A percentile compares a stretch with the other conserved stretches of the same genome.
phyloP scores from a whole-genome alignment of 1,140 invertebrate genomes.

The Tetraneura akinire region DNA sequence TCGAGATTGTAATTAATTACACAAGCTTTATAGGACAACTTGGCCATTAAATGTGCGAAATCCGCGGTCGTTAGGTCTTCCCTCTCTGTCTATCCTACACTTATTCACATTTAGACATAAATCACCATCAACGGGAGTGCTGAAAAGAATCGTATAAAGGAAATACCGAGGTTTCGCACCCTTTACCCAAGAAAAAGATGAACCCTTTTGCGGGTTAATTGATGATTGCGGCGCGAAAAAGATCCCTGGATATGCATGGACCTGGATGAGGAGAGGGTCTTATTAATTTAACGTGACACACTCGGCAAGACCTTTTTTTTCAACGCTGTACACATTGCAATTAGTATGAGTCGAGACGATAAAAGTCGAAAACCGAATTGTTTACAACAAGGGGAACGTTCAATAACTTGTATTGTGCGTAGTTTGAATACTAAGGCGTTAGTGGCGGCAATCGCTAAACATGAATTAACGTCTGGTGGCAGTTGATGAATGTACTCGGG shows the following conservation, averaged over 20 bases:
- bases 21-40: slow-evolving; percentile 17
- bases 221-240: slow-evolving; percentile 26
- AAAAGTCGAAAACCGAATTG: slow-evolving; percentile 27
- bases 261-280: neutral
- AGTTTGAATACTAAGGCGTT: slow-evolving; percentile 32
- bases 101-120: slow-evolving; percentile 35
- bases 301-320: slow-evolving; percentile 26
- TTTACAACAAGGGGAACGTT: neutral
- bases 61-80: slow-evolving; percentile 40
- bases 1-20: slow-evolving; percentile 43
- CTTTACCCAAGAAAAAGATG: slow-evolving; percentile 46
- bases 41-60: slow-evolving; percentile 45
- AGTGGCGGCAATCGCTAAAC: slow-evolving; percentile 14
- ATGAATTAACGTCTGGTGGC: slow-evolving; percentile 25
- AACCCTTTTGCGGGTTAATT: slow-evolving; percentile 49
- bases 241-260: neutral
- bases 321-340: slow-evolving; percentile 8
- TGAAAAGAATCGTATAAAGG: slow-evolving; percentile 48
- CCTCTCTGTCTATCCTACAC: slow-evolving; percentile 16
- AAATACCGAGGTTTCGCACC: slow-evolving; percentile 30
- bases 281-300: slow-evolving; percentile 50
- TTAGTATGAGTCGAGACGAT: slow-evolving; percentile 23
- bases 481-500: neutral
- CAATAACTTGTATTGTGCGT: neutral
- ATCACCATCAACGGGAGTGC: slow-evolving; percentile 30